Evolutionary conservation across 2,113 vertebrate genomes (phyloP).

Genomic region (Pomatostomus ruficeps): DNA sequence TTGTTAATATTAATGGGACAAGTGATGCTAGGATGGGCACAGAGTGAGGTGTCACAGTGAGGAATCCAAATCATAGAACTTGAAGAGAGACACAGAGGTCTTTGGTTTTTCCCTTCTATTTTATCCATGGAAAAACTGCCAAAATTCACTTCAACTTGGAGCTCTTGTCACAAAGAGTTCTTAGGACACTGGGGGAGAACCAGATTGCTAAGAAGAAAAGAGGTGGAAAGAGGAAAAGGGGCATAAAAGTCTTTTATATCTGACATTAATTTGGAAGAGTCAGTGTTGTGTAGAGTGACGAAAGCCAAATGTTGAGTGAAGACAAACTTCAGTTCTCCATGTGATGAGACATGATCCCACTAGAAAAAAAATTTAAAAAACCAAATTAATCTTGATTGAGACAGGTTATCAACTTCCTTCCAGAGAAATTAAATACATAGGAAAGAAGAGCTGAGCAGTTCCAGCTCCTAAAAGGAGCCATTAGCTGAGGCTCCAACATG

Average conservation of each 20-base stretch:
- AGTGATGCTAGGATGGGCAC: neutral
- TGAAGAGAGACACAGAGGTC: neutral
- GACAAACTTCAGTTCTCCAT: neutral
- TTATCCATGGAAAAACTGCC: neutral
- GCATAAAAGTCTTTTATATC: neutral
- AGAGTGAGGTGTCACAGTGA: neutral
- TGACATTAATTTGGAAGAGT: neutral
- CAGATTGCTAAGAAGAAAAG: neutral
- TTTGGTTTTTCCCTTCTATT: neutral
- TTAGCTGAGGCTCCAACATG: neutral
- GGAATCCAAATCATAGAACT: neutral
- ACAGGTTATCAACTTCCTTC: neutral
- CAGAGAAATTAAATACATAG: neutral
- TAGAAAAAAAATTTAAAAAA: neutral
- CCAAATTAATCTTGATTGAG: neutral
- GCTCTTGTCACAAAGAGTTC: neutral
- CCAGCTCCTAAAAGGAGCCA: neutral
- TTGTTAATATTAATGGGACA: neutral
- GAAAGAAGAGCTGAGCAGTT: neutral
- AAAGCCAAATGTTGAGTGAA: neutral
- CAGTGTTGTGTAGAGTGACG: neutral
- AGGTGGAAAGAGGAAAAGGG: fast-evolving
- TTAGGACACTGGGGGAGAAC: neutral
- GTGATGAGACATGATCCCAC: neutral
- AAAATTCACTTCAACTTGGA: neutral